Base-by-base conservation (phyloP, 2,797 vertebrate species). In the Orestias chungarensis region DNA sequence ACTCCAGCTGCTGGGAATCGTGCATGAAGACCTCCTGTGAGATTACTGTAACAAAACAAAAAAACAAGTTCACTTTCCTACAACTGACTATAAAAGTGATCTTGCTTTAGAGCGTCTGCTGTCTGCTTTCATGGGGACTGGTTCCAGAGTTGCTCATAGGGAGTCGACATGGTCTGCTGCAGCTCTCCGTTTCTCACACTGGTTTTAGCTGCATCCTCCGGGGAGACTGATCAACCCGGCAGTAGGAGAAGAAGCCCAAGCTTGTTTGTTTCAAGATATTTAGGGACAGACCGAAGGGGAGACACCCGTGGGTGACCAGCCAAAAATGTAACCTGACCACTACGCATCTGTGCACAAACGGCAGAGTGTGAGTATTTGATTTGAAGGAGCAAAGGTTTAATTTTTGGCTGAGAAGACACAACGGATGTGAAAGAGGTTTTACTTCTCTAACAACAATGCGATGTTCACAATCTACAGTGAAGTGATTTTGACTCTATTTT, bases 181-280 rank as follows among this genome's bases (percentile, higher is more conserved):
- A 82, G 75, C 50, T 79, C 82, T 80, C 64, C 6, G 70, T 83
- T 94, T 94, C 94, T 93, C 93, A 93, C 82, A 88, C 89, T 89
- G 88, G 78, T 92, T 93, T 93, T 94, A 94, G 90, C 86, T 64
- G 66, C 75, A 67, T 74, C 79, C 86, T 90, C 90, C 57, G 64
- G 90, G 88, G 88, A 87, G 50, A 70, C 17, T 0, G 55, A 54
- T 66, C 61, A 43, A 29, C 29, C 59, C 25, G 46, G 81, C 71
- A 33, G 20, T 65, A 25, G 3, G 59, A 73, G 49, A 64, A 69
- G 20, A 10, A 79, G 57, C 20, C 0, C n/a, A 35, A 79, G 71
- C 64, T 64, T 7, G 23, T 73, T 81, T 55, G 71, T 76, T 70
- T 31, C 40, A 23, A 76, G 55, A 81, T 84, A 79, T 84, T 81